Evolutionary conservation across 2,113 vertebrate genomes (phyloP), one percentile per base, ranked within the genome.

Genomic region (Xenopus borealis): DNA sequence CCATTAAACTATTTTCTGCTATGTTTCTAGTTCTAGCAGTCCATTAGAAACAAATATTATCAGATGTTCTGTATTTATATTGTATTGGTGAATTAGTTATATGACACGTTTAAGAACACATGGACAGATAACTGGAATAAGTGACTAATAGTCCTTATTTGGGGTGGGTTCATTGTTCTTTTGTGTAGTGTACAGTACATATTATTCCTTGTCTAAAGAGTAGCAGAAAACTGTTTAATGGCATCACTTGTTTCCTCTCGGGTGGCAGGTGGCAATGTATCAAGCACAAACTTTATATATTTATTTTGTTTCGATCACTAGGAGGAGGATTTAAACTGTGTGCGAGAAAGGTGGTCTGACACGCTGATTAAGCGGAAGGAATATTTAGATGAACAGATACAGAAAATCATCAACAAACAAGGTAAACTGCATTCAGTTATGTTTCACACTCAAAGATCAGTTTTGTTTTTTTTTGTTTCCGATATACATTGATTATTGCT

Each of bases 251-350:
- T 68, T 61, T 59, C 65, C 57, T 67, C 13, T 62, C 47, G 58
- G 18, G 20, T 27, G 20, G 58, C 66, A 53, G 7, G 7, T 12
- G n/a, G 50, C 12, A 61, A 11, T 11, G 10, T 12, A 23, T 10
- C 19, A 23, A 61, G 8, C 18, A 12, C 18, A 12, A 23, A 12
- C 1, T 23, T 4, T 1, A 12, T 3, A 23, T 3, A 23, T 17
- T 20, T 70, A 9, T 62, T 59, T 19, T 75, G 17, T 19, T 27
- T 79, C 83, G 44, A 78, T 57, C 81, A 1, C 78, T 3, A 98
- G 96, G 97, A 98, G 78, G 96, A 98, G 91, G 97, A 99, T 83
- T 89, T 99, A 79, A 98, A 97, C 84, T 96, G 91, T 12, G 93
- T 99, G 7, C 86, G 96, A 74, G 95, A 95, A 69, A 92, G 91